Evolutionary conservation across 2,888 invertebrate species (phyloP).

Genomic region (Scrobipalpa costella): DNA sequence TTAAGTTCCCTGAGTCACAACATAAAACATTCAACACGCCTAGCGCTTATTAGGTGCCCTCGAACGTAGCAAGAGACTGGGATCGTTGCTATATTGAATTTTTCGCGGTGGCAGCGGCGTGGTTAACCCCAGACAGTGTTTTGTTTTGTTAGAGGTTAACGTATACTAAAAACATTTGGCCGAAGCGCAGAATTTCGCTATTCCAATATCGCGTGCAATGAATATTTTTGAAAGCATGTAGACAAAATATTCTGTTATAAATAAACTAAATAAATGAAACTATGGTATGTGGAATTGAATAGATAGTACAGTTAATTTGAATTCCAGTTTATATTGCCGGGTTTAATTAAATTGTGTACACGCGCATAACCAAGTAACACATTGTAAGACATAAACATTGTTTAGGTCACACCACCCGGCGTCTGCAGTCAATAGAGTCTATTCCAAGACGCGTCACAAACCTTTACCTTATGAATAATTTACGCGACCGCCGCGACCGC

Average conservation of each 20-base stretch:
- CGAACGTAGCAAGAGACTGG: conserved; percentile 52
- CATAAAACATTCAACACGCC: conserved; percentile 16
- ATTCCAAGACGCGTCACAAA: conserved; percentile 60
- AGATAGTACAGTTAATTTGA: neutral
- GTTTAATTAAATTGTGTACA: conserved; percentile 12
- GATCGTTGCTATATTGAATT: conserved; percentile 59
- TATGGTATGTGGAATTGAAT: neutral
- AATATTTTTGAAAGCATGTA: conserved; percentile 14
- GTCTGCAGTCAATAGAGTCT: conserved; percentile 34
- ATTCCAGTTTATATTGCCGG: conserved; percentile 6
- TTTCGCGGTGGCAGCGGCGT: conserved; percentile 38
- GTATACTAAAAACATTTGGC: conserved; percentile 20
- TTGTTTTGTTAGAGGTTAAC: conserved; percentile 32
- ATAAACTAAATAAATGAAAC: conserved; percentile 4
- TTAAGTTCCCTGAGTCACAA: conserved; percentile 14
- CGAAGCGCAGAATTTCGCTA: conserved; percentile 13
- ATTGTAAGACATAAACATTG: conserved; percentile 18
- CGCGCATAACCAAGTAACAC: conserved; percentile 9
- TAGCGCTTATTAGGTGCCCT: conserved; percentile 61
- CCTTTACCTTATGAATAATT: conserved; percentile 70
- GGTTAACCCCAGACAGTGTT: conserved; percentile 35
- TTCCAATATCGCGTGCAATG: conserved; percentile 17
- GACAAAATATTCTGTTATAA: conserved; percentile 11
- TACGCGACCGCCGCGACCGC: conserved; percentile 58
- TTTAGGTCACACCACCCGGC: neutral